Conservation (phyloP, 2,797 vertebrate genomes). For the Triplophysa yarkandensis region DNA sequence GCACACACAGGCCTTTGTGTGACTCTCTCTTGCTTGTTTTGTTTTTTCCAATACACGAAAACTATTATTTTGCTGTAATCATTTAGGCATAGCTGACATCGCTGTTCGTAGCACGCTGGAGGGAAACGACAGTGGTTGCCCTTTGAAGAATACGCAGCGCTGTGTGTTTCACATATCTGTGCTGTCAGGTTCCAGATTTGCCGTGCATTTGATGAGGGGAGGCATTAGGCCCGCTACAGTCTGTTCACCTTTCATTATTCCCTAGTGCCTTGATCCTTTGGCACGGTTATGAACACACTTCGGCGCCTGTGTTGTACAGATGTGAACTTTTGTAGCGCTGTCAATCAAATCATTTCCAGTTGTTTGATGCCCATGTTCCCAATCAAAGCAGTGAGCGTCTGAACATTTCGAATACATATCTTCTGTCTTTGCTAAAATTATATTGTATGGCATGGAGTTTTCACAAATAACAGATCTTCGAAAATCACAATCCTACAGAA, state of each 20-base stretch:
- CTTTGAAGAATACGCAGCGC: slow-evolving; percentile 45
- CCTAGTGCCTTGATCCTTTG: slow-evolving; percentile 24
- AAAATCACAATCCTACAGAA: not conserved
- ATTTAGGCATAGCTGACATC: slow-evolving; percentile 50
- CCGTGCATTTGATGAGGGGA: slow-evolving; percentile 37
- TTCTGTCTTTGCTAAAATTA: not conserved
- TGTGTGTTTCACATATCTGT: slow-evolving; percentile 39
- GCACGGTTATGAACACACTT: not conserved
- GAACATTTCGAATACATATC: not conserved
- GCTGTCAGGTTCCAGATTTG: slow-evolving; percentile 32
- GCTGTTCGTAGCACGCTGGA: slow-evolving; percentile 38
- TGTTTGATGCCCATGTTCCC: not conserved
- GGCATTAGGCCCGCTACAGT: slow-evolving; percentile 35
- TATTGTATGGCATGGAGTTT: not conserved
- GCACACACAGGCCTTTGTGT: slow-evolving; percentile 43
- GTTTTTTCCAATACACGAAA: slow-evolving; percentile 22
- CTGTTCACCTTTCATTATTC: slow-evolving; percentile 38
- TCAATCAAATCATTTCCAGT: not conserved
- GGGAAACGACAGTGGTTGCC: slow-evolving; percentile 41
- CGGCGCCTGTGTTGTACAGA: not conserved
- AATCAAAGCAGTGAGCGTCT: not conserved
- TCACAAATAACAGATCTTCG: not conserved
- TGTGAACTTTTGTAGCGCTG: not conserved
- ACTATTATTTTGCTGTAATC: slow-evolving; percentile 56
- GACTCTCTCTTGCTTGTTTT: slow-evolving; percentile 31